phyloP scores from a whole-genome alignment of 2,113 vertebrate species.

The Climacteris rufus region DNA sequence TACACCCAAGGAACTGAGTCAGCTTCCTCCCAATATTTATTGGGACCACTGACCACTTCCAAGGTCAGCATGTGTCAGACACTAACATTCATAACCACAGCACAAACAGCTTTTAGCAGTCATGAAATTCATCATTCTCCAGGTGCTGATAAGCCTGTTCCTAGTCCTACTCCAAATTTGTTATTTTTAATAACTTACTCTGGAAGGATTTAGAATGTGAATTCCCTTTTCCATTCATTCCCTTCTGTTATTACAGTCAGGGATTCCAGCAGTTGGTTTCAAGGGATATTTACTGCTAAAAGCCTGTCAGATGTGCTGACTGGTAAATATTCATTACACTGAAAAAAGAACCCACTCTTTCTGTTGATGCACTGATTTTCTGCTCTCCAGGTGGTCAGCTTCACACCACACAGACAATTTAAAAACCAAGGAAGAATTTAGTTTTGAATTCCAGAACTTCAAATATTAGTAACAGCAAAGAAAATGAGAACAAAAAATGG shows the following conservation, averaged over 20 bases:
- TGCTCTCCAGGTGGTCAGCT: not conserved
- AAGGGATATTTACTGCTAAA: constrained; percentile 12
- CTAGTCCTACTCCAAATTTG: not conserved
- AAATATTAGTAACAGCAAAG: not conserved
- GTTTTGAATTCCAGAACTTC: not conserved
- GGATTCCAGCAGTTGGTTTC: constrained; percentile 19
- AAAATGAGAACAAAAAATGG: not conserved
- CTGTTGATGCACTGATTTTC: not conserved
- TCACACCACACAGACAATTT: not conserved
- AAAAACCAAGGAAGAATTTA: not conserved
- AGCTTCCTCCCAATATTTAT: not conserved
- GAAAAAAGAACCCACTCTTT: not conserved
- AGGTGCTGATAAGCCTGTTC: constrained; percentile 11
- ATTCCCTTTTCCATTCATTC: not conserved
- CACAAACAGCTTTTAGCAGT: not conserved
- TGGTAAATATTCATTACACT: constrained; percentile 7
- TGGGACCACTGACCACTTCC: not conserved
- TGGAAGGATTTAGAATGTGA: not conserved
- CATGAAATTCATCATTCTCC: not conserved
- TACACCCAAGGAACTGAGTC: not conserved
- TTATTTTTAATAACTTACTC: constrained; percentile 24
- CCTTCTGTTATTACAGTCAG: not conserved
- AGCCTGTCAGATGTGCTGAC: not conserved
- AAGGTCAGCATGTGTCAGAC: not conserved
- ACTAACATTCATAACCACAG: not conserved